phyloP scores from a whole-genome alignment of 2,797 vertebrate genomes.

The Kryptopterus vitreolus region DNA sequence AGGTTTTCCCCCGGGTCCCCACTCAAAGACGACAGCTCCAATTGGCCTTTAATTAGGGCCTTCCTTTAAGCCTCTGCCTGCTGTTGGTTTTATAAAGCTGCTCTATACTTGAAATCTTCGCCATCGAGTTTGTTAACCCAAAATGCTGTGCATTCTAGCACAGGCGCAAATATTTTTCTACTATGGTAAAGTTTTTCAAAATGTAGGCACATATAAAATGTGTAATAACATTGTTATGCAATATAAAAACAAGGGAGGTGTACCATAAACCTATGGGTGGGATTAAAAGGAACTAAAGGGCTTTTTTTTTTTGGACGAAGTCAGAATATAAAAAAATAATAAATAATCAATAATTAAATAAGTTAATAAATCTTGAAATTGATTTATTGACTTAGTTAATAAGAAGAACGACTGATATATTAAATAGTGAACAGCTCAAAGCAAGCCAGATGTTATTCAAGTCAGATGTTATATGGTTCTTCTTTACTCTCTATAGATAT shows the following conservation, averaged over 20 bases:
- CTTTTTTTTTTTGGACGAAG: background rate
- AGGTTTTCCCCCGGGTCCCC: constrained; percentile 62
- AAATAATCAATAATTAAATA: background rate
- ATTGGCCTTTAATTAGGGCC: constrained; percentile 61
- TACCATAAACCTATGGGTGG: background rate
- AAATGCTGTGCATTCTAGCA: background rate
- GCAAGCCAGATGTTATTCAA: background rate
- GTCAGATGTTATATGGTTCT: background rate
- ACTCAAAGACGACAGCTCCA: constrained; percentile 56
- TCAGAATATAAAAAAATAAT: background rate
- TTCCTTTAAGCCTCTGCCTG: constrained; percentile 56
- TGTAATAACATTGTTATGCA: background rate
- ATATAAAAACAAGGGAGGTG: background rate
- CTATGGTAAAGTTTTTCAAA: background rate
- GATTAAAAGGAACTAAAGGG: background rate
- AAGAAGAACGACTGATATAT: background rate
- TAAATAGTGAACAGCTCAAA: too few species aligned
- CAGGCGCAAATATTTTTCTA: background rate
- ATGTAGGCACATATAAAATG: background rate
- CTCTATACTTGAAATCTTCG: background rate
- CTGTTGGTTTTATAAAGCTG: constrained; percentile 49
- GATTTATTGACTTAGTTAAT: too few species aligned
- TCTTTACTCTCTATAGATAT: background rate
- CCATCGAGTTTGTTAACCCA: background rate
- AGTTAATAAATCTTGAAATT: background rate